Percentiles rank a stretch among this genome's conserved stretches.
phyloP scores from a whole-genome alignment of 1,140 invertebrate species.

The Drosophila repleta region DNA sequence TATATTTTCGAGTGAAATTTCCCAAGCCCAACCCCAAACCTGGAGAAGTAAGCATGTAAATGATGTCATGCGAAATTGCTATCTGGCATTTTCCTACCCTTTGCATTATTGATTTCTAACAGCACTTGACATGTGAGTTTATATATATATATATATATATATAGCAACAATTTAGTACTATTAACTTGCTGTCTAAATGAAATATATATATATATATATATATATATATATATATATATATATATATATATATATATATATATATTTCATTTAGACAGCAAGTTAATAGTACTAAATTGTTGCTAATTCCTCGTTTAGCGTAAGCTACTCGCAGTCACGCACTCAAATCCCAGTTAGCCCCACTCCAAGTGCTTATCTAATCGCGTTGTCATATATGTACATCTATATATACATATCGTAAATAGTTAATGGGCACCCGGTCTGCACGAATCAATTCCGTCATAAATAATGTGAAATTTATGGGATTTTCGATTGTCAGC shows the following conservation, averaged over 20 bases:
- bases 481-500: conserved; percentile 20
- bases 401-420: too few relatives aligned
- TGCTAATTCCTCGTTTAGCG: not conserved
- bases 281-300: not conserved
- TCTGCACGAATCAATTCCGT: conserved; percentile 1
- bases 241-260: conserved; percentile 5
- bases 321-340: conserved; percentile 14
- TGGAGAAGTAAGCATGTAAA: not conserved
- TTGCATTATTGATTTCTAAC: conserved; percentile 35
- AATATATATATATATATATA: conserved; percentile 4
- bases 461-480: conserved; percentile 38
- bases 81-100: not conserved
- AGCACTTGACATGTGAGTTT: conserved; percentile 1
- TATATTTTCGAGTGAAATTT: not conserved
- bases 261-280: not conserved
- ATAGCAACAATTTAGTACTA: not conserved
- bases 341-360: not conserved
- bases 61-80: conserved; percentile 18
- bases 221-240: not conserved
- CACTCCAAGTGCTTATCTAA: not conserved
- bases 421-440: not conserved
- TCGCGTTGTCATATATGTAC: not conserved
- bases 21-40: not conserved
- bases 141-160: conserved; percentile 3
- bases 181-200: not conserved